phyloP scores from a whole-genome alignment of 2,113 vertebrate genomes.

The Pluvialis apricaria region DNA sequence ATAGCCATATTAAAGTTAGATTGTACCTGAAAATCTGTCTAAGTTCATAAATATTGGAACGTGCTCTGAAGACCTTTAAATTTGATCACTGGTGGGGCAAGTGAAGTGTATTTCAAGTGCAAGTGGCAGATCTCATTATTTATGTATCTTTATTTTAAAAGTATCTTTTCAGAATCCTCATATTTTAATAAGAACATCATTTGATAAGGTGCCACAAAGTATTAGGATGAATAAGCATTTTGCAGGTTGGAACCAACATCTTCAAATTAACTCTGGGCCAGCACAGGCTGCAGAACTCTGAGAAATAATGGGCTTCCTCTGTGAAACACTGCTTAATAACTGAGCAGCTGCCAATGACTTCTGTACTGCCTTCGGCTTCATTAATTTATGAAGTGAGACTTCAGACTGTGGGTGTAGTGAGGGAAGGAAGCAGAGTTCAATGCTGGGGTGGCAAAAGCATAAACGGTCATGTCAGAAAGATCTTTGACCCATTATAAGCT shows the following conservation, averaged over 20 bases:
- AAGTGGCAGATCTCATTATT: background rate
- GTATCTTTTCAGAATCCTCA: background rate
- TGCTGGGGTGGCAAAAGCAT: background rate
- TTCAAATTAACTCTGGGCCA: background rate
- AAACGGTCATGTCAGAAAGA: background rate
- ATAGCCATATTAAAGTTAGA: background rate
- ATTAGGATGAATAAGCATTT: background rate
- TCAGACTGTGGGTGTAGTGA: background rate
- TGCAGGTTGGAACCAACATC: background rate
- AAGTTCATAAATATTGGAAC: background rate
- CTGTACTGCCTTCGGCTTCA: background rate
- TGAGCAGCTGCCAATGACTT: background rate
- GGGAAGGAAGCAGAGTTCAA: background rate
- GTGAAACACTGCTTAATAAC: background rate
- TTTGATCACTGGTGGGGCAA: background rate
- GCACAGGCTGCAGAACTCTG: background rate
- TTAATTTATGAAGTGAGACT: background rate
- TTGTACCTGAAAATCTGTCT: background rate
- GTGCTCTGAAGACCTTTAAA: background rate
- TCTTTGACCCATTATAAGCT: background rate
- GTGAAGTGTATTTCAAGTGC: background rate
- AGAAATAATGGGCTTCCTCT: background rate
- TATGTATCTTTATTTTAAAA: background rate
- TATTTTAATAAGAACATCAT: background rate
- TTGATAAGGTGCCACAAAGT: background rate